phyloP scores from a whole-genome alignment of 2,113 vertebrate species.

The Gallinago undulata region DNA sequence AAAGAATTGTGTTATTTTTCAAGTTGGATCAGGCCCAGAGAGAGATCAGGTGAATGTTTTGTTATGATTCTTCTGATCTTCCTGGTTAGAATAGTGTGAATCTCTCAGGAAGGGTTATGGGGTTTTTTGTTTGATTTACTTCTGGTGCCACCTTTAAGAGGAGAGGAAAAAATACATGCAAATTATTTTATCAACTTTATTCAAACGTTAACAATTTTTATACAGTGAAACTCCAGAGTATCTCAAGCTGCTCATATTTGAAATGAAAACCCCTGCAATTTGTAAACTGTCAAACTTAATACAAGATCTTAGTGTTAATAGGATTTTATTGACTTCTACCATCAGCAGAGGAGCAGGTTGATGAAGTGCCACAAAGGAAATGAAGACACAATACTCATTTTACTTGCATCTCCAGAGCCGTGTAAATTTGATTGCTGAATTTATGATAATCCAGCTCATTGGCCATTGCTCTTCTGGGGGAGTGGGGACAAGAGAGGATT shows the following conservation, averaged over 20 bases:
- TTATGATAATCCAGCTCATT: constrained; percentile 22
- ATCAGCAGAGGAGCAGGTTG: constrained; percentile 49
- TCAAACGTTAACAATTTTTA: constrained; percentile 3
- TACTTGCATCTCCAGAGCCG: constrained; percentile 14
- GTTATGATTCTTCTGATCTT: background rate
- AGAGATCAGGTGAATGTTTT: background rate
- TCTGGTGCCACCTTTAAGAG: background rate
- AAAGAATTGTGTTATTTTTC: background rate
- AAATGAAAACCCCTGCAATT: constrained; percentile 54
- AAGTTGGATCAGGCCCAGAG: background rate
- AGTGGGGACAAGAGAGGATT: background rate
- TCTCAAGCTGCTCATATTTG: constrained; percentile 8
- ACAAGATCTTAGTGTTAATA: constrained; percentile 53
- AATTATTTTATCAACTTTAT: background rate
- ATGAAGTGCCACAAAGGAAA: constrained; percentile 47
- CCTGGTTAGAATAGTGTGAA: background rate
- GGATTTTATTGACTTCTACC: constrained; percentile 57
- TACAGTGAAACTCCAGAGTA: background rate
- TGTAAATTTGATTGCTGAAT: constrained; percentile 36
- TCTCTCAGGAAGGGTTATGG: constrained; percentile 14
- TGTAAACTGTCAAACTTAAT: constrained; percentile 61
- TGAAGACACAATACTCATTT: constrained; percentile 38
- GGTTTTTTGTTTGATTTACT: constrained; percentile 1
- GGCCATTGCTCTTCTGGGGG: constrained; percentile 9
- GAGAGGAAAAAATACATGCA: background rate